Conservation (phyloP, 2,797 vertebrate genomes). For the Oreochromis grahami region DNA sequence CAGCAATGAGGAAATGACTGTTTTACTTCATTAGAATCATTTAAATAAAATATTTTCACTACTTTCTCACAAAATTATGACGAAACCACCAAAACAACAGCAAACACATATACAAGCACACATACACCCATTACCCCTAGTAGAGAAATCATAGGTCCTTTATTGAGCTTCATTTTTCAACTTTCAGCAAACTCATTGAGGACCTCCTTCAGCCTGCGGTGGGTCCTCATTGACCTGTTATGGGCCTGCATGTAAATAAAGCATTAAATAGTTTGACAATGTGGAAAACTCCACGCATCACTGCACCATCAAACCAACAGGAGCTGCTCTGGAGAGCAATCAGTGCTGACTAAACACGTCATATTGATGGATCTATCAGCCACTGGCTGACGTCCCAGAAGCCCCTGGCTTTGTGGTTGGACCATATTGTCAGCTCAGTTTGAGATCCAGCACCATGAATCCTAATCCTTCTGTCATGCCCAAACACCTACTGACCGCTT, state of each 20-base stretch:
- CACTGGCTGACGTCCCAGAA: constrained; percentile 54
- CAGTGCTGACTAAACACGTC: constrained; percentile 40
- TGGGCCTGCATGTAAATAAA: constrained; percentile 34
- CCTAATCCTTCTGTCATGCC: constrained; percentile 23
- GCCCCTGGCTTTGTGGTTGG: constrained; percentile 46
- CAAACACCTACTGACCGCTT: constrained; percentile 53
- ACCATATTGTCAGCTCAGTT: constrained; percentile 60
- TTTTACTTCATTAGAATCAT: not conserved
- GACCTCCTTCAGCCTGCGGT: not conserved
- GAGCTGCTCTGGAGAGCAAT: constrained; percentile 47
- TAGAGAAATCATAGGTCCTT: accelerated
- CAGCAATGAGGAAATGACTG: not conserved
- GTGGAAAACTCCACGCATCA: constrained; percentile 24
- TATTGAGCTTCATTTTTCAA: not conserved
- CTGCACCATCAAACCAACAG: constrained; percentile 20
- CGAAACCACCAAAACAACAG: not conserved
- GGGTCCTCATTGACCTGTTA: not conserved
- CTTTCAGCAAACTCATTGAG: not conserved
- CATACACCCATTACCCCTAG: too few species aligned
- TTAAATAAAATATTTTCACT: not conserved
- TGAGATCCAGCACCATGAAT: constrained; percentile 46
- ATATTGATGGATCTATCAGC: constrained; percentile 64
- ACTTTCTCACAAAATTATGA: not conserved
- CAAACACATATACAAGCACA: not conserved
- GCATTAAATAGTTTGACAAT: not conserved